Conservation (phyloP, 2,888 invertebrate genomes). For the Epinotia demarniana region DNA sequence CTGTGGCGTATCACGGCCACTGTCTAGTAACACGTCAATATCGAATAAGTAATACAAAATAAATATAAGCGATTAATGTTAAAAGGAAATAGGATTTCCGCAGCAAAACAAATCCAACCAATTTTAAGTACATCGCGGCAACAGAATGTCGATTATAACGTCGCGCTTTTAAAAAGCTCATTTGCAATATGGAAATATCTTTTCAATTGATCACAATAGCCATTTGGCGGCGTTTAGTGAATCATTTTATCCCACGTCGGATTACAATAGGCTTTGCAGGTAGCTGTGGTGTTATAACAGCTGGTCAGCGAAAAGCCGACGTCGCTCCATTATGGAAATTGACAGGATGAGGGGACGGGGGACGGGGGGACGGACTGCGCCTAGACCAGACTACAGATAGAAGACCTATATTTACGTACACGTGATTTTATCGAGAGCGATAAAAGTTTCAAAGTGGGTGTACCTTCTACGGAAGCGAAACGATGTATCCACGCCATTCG, state of each 20-base stretch:
- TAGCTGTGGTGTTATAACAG: slow-evolving; percentile 59
- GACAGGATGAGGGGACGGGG: slow-evolving; percentile 61
- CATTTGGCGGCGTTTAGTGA: slow-evolving; percentile 48
- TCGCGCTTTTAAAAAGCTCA: slow-evolving; percentile 12
- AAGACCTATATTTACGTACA: slow-evolving; percentile 10
- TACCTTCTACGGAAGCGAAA: not conserved
- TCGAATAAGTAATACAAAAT: too few species aligned
- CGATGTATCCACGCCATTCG: not conserved
- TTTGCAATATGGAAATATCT: slow-evolving; percentile 35
- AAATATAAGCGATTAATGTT: too few species aligned
- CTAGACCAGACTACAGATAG: slow-evolving; percentile 50
- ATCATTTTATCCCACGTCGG: slow-evolving; percentile 50
- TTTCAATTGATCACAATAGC: slow-evolving; percentile 45
- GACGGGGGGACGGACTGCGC: too few species aligned
- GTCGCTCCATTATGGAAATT: slow-evolving; percentile 74
- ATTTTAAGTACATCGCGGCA: not conserved
- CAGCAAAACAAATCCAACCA: not conserved
- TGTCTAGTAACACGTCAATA: too few species aligned
- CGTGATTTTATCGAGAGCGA: slow-evolving; percentile 17
- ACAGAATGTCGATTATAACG: slow-evolving; percentile 3
- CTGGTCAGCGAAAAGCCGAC: slow-evolving; percentile 67
- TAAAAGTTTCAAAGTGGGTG: slow-evolving; percentile 12
- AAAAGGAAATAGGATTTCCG: too few species aligned
- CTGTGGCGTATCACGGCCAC: too few species aligned
- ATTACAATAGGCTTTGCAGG: slow-evolving; percentile 50